Percentiles rank a stretch among this genome's conserved stretches.
These are phyloP conservation scores for Anas platyrhynchos DNA, from an alignment of 2,113 vertebrate species.

Conservation along the genomic window DNA sequence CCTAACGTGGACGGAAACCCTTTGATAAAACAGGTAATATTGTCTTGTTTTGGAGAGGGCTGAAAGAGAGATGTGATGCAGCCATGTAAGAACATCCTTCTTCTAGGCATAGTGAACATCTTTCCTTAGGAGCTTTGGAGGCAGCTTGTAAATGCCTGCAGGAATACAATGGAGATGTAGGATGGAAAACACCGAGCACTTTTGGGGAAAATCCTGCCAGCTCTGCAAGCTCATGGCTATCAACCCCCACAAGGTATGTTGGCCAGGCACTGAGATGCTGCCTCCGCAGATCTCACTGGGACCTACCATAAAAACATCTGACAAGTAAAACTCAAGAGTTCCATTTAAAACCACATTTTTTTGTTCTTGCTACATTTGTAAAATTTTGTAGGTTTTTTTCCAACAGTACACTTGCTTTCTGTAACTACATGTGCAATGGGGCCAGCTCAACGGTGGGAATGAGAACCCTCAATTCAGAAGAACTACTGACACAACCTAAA, in stretches of 20 bases:
- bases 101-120: no score
- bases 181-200: not conserved
- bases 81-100: not conserved
- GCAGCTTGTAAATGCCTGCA: not conserved
- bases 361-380: not conserved
- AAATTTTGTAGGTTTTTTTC: not conserved
- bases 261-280: not conserved
- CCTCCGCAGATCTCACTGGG: not conserved
- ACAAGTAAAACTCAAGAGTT: not conserved
- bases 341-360: not conserved
- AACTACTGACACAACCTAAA: not conserved
- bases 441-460: not conserved
- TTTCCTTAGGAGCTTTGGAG: fast-evolving
- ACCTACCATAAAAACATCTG: not conserved
- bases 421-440: not conserved
- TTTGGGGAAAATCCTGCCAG: not conserved
- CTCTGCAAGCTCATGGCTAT: fast-evolving
- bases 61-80: not conserved
- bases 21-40: not conserved
- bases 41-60: not conserved
- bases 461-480: not conserved
- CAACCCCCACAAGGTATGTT: not conserved
- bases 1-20: not conserved
- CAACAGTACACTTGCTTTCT: not conserved
- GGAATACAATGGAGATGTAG: not conserved